Base-by-base conservation (phyloP, 1,140 invertebrate species). In the Cherax destructor region DNA sequence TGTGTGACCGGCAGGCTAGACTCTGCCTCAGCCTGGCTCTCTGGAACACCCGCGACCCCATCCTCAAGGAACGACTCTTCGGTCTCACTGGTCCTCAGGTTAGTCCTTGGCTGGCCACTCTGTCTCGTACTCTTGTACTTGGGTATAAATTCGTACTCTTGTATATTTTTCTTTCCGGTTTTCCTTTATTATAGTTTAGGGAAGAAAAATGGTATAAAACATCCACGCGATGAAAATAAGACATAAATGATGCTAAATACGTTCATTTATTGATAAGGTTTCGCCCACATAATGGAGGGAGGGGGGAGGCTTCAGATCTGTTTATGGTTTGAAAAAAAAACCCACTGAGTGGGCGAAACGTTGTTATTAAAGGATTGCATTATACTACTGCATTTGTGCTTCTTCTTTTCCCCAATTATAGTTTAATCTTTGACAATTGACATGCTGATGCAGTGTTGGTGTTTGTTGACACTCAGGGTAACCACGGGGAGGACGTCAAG, bases 401-500 rank as follows among this genome's bases (percentile, higher is more conserved):
- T 18, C 13, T 18, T 69, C 13, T 0, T 41, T 41, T 41, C 30
- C 30, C 30, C 30, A 41, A 41, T 41, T 41, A 41, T 41, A 41
- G 30, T 41, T 41, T 41, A 41, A 41, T 41, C 30, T 41, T 2
- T 41, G 0, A 2, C 30, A 2, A 2, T 0, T 41, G 30, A 41
- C 30, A 94, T 94, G n/a, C 94, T 95, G 0, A 95, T 95, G 91
- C 95, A 95, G 89, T 95, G 21, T 95, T 94, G 93, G 95, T 95
- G 2, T 93, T 95, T 10, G 95, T 94, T 4, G 94, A 94, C 7
- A 93, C 94, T 4, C 92, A 95, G 94, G 95, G 95, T 49, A 95
- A 95, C 93, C 95, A 95, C 93, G 95, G 95, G 5, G 95, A 95
- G 88, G 95, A 95, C 93, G 94, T 95, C 24, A 95, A 95, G 88